phyloP scores from a whole-genome alignment of 1,140 invertebrate species.

The Sarcophaga peregrina region DNA sequence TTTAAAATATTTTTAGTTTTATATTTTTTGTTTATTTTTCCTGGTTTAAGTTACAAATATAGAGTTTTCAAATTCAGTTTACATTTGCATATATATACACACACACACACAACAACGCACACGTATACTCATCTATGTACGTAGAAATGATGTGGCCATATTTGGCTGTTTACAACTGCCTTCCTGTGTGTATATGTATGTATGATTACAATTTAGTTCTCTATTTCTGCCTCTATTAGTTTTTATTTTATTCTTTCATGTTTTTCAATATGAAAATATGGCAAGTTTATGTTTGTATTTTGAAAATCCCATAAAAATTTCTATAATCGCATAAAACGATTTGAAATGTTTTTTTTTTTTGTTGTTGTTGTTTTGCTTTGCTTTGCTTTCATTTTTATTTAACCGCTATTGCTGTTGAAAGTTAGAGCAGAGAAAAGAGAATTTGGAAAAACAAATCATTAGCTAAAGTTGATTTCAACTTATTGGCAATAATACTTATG shows the following conservation, averaged over 20 bases:
- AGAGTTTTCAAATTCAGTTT: background rate
- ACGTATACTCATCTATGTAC: background rate
- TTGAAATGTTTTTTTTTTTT: background rate
- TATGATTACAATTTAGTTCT: no score
- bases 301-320: conserved; percentile 25
- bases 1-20: background rate
- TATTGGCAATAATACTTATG: background rate
- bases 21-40: background rate
- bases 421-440: background rate
- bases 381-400: no score
- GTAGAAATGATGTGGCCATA: no score
- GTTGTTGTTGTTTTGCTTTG: no score
- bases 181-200: background rate
- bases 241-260: background rate
- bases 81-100: background rate
- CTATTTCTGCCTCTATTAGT: background rate
- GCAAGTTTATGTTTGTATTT: background rate
- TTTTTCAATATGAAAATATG: background rate
- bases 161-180: background rate
- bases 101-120: no score
- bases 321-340: conserved; percentile 17
- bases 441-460: conserved; percentile 33
- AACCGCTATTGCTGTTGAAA: background rate
- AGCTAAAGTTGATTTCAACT: conserved; percentile 18
- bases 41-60: conserved; percentile 22